Evolutionary conservation across 2,113 vertebrate genomes (phyloP).

Genomic region (Melanostigma gelatinosum): DNA sequence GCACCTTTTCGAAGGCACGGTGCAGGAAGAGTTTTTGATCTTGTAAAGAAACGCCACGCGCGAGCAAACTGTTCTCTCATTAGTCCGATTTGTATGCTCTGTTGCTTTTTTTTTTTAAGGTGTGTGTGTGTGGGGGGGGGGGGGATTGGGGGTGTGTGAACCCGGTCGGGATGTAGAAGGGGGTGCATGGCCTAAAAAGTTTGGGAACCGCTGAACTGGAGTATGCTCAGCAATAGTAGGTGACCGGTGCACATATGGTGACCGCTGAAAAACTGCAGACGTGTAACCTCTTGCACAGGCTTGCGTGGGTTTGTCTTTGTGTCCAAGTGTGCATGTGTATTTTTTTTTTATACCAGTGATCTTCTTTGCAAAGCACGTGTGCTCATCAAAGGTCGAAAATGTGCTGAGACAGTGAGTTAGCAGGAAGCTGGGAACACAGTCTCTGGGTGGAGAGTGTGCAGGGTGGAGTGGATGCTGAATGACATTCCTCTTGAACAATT

Average conservation of each 20-base stretch:
- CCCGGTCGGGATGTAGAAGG: no score
- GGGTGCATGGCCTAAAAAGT: no score
- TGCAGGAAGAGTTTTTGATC: no score
- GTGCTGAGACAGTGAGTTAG: slow-evolving; percentile 21
- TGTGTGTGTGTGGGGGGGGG: no score
- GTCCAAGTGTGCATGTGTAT: background rate
- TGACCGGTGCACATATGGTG: background rate
- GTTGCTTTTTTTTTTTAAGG: no score
- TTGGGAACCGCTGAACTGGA: background rate
- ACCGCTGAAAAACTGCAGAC: slow-evolving; percentile 11
- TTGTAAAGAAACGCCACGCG: no score
- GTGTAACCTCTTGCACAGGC: background rate
- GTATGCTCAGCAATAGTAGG: slow-evolving; percentile 3
- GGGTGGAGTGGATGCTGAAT: slow-evolving; percentile 13
- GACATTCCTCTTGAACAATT: slow-evolving; percentile 58
- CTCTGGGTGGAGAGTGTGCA: slow-evolving; percentile 25
- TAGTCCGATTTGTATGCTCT: no score
- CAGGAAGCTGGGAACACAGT: slow-evolving; percentile 42
- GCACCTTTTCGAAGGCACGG: no score
- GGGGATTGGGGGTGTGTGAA: no score
- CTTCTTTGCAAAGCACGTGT: background rate
- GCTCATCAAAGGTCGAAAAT: slow-evolving; percentile 4
- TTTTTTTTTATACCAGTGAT: background rate
- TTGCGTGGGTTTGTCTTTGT: background rate
- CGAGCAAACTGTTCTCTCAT: no score